Conservation (phyloP, 2,888 invertebrate genomes). For the Scaptomyza cyrtandrae region DNA sequence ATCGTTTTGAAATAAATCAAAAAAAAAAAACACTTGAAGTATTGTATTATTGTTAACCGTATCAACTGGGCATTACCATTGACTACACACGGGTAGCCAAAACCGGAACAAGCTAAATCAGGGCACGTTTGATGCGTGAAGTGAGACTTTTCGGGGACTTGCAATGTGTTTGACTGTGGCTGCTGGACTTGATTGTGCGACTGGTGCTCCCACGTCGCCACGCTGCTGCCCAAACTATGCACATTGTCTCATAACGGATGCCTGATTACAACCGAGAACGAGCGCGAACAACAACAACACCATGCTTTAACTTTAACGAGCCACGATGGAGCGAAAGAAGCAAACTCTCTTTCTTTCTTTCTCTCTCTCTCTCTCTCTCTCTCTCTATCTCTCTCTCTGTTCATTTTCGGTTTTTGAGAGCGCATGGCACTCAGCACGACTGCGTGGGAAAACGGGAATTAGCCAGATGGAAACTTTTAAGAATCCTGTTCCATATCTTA, state of each 20-base stretch:
- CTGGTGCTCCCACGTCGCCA: slow-evolving; percentile 47
- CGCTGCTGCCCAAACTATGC: slow-evolving; percentile 53
- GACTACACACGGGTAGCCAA: slow-evolving; percentile 59
- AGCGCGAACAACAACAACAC: slow-evolving; percentile 47
- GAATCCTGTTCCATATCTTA: slow-evolving; percentile 24
- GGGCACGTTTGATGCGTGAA: slow-evolving; percentile 64
- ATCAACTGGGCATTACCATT: slow-evolving; percentile 56
- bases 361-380: slow-evolving; percentile 1
- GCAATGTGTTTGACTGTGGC: slow-evolving; percentile 63
- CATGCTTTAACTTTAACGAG: slow-evolving; percentile 63
- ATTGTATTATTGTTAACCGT: slow-evolving; percentile 7
- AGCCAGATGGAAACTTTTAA: slow-evolving; percentile 33
- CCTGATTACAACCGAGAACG: slow-evolving; percentile 60
- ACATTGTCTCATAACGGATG: slow-evolving; percentile 66
- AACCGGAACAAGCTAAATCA: slow-evolving; percentile 66
- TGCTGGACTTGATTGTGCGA: slow-evolving; percentile 67
- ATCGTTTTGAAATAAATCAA: background rate
- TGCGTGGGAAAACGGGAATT: slow-evolving; percentile 56
- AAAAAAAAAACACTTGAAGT: slow-evolving; percentile 10
- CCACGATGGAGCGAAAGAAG: slow-evolving; percentile 41
- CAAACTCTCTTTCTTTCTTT: slow-evolving; percentile 27
- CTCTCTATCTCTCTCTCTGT: slow-evolving; percentile 2
- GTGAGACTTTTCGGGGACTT: slow-evolving; percentile 60
- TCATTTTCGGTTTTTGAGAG: slow-evolving; percentile 16
- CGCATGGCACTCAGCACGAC: slow-evolving; percentile 44